Evolutionary conservation across 2,888 invertebrate species (phyloP).

Genomic region (Megalurothrips usitatus): DNA sequence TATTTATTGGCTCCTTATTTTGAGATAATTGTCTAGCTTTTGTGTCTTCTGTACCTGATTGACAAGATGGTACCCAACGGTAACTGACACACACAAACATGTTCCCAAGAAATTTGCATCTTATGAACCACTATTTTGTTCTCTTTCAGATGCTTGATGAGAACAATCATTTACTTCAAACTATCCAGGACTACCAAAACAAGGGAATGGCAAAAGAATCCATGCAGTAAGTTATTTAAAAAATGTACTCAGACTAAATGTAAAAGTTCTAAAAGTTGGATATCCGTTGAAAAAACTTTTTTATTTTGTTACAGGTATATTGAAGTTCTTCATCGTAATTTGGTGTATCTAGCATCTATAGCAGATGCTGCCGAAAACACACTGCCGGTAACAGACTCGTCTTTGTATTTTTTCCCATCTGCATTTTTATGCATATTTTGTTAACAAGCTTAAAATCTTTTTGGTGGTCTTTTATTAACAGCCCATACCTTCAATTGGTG

Average conservation of each 20-base stretch:
- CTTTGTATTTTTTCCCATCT: background rate
- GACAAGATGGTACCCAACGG: background rate
- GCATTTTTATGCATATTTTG: background rate
- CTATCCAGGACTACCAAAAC: conserved; percentile 93
- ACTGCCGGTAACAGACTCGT: background rate
- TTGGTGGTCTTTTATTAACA: background rate
- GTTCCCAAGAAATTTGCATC: background rate
- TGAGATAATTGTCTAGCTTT: background rate
- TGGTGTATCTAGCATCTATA: conserved; percentile 91
- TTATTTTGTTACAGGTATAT: conserved; percentile 58
- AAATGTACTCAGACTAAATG: too few species aligned
- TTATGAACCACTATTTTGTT: conserved; percentile 7
- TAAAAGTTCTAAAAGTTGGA: background rate
- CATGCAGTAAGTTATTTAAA: conserved; percentile 61
- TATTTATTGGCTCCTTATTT: background rate
- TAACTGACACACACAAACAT: background rate
- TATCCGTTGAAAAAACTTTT: background rate
- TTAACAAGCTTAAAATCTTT: background rate
- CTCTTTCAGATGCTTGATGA: conserved; percentile 82
- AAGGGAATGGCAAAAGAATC: conserved; percentile 93
- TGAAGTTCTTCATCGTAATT: conserved; percentile 88
- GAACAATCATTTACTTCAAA: conserved; percentile 93
- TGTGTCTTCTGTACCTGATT: background rate
- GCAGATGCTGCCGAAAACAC: conserved; percentile 94
- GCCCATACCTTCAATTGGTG: background rate